A percentile compares a stretch with the other conserved stretches of the same genome.
These are phyloP conservation scores for Lagopus leucura DNA, from an alignment of 2,113 vertebrate genomes.

Conservation along the genomic window DNA sequence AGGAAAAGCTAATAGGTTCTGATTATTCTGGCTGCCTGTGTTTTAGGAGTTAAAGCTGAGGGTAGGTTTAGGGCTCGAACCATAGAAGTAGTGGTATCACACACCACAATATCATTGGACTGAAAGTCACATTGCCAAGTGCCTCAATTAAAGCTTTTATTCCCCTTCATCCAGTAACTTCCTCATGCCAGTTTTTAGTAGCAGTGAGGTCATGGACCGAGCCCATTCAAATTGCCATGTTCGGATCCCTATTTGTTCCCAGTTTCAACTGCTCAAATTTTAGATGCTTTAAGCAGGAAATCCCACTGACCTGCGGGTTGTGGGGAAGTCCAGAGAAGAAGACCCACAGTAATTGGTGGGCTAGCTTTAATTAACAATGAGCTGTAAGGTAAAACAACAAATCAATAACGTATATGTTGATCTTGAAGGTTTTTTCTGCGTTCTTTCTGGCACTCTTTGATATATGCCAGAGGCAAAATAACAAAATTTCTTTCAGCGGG, in stretches of 20 bases:
- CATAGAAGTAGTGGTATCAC: neutral
- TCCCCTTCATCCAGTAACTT: neutral
- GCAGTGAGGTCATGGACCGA: neutral
- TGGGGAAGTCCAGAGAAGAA: neutral
- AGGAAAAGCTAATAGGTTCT: neutral
- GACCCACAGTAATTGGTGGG: neutral
- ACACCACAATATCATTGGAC: rapidly evolving
- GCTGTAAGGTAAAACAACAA: neutral
- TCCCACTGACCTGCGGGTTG: neutral
- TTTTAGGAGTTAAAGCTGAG: neutral
- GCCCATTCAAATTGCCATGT: neutral
- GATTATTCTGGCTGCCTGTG: neutral
- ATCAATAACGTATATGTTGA: neutral
- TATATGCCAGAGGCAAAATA: neutral
- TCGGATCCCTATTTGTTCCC: neutral
- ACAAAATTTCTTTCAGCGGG: constrained; percentile 1
- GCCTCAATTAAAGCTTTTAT: neutral
- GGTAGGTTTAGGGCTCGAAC: neutral
- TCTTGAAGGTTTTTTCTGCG: neutral
- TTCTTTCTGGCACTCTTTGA: neutral
- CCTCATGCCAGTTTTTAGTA: neutral
- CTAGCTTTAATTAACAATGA: neutral
- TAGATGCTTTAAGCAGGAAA: neutral
- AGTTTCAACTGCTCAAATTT: neutral
- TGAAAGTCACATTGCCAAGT: neutral